These are phyloP conservation scores for Stomatorhinus walkeri DNA, from an alignment of 2,797 vertebrate species.

Conservation along the genomic window DNA sequence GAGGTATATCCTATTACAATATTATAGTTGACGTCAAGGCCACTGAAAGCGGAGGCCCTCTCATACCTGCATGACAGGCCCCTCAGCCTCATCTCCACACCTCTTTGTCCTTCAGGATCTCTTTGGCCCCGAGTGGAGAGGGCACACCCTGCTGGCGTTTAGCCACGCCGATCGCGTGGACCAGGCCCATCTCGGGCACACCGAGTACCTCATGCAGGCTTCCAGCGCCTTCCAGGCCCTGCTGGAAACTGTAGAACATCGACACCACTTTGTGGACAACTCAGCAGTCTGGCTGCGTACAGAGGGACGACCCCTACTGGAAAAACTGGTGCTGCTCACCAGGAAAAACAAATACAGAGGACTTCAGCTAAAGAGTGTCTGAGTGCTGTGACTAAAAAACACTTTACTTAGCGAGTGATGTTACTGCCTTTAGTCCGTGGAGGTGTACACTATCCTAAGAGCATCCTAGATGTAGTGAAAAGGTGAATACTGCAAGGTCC, in stretches of 20 bases:
- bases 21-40: not conserved
- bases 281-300: slow-evolving; percentile 39
- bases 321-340: slow-evolving; percentile 28
- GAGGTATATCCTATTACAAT: not conserved
- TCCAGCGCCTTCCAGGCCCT: slow-evolving; percentile 40
- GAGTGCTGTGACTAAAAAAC: not conserved
- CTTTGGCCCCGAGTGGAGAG: slow-evolving; percentile 41
- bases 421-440: not conserved
- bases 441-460: not conserved
- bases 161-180: slow-evolving; percentile 42
- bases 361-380: not conserved
- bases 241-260: slow-evolving; percentile 25
- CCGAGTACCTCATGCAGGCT: slow-evolving; percentile 26
- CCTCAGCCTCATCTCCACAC: not conserved
- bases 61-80: not conserved
- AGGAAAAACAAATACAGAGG: slow-evolving; percentile 18
- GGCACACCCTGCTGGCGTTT: slow-evolving; percentile 42
- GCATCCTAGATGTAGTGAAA: not conserved
- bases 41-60: not conserved
- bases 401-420: not conserved
- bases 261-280: slow-evolving; percentile 47
- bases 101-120: slow-evolving; percentile 19
- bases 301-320: slow-evolving; percentile 39
- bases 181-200: slow-evolving; percentile 27
- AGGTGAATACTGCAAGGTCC: not conserved